These are phyloP conservation scores for Drosophila busckii DNA, from an alignment of 1,140 invertebrate species.

Conservation along the genomic window DNA sequence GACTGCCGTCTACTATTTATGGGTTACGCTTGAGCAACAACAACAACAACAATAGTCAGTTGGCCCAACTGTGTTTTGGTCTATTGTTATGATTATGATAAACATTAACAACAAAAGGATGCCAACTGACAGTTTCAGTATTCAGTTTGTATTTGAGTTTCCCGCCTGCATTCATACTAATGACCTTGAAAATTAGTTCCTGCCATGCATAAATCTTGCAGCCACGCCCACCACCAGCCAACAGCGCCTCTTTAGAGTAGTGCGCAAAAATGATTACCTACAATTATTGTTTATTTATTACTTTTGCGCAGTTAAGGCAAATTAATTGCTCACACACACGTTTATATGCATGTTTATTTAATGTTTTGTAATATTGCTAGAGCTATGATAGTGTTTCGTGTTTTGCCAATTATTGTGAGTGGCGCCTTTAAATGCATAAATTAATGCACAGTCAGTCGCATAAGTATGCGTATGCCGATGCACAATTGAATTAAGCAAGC, in stretches of 20 bases:
- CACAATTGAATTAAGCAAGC: too few species aligned
- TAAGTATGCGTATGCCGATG: too few species aligned
- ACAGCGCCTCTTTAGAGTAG: background rate
- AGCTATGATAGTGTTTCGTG: too few species aligned
- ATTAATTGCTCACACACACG: slow-evolving; percentile 44
- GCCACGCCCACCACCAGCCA: slow-evolving; percentile 1
- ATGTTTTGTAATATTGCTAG: too few species aligned
- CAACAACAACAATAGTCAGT: slow-evolving; percentile 37
- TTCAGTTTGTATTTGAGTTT: slow-evolving; percentile 35
- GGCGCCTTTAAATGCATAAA: too few species aligned
- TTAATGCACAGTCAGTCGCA: too few species aligned
- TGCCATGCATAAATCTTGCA: slow-evolving; percentile 49
- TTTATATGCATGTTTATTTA: too few species aligned
- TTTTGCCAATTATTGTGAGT: too few species aligned
- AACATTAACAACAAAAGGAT: slow-evolving; percentile 70
- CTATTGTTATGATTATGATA: slow-evolving; percentile 72
- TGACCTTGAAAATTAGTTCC: slow-evolving; percentile 78
- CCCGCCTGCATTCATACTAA: slow-evolving; percentile 57
- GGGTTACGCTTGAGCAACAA: slow-evolving; percentile 64
- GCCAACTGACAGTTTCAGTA: slow-evolving; percentile 20
- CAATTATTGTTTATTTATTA: slow-evolving; percentile 61
- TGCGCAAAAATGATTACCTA: slow-evolving; percentile 41
- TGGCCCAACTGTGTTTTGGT: slow-evolving; percentile 21
- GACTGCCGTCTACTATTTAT: slow-evolving; percentile 70
- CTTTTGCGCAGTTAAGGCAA: slow-evolving; percentile 56